Evolutionary conservation across 2,888 invertebrate genomes (phyloP).

Genomic region (Hypsopygia costalis): DNA sequence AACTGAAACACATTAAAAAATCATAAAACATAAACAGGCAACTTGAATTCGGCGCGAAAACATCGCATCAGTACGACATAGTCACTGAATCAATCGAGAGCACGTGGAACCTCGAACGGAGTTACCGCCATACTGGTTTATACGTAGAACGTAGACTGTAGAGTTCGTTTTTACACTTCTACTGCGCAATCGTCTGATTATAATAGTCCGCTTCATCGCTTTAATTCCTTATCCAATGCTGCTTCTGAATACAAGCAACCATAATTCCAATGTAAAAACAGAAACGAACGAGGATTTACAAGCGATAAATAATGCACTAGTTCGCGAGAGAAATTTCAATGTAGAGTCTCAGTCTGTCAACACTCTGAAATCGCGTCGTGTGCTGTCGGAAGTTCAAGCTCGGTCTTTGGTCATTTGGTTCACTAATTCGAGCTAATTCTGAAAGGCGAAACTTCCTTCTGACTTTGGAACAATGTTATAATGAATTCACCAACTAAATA

Average conservation of each 20-base stretch:
- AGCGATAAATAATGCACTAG: background rate
- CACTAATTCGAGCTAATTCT: slow-evolving; percentile 50
- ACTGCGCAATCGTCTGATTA: slow-evolving; percentile 14
- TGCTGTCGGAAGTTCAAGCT: slow-evolving; percentile 34
- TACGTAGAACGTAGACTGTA: too few species aligned
- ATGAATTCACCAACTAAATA: slow-evolving; percentile 5
- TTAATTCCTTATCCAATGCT: background rate
- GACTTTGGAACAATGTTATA: slow-evolving; percentile 5
- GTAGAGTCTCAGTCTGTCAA: slow-evolving; percentile 42
- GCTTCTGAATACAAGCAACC: background rate
- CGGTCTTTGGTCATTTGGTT: slow-evolving; percentile 48
- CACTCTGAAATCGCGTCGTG: slow-evolving; percentile 43
- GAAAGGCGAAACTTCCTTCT: slow-evolving; percentile 30
- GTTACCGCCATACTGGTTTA: slow-evolving; percentile 56
- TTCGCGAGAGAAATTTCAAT: slow-evolving; percentile 17
- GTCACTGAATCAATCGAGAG: slow-evolving; percentile 16
- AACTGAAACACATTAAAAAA: slow-evolving; percentile 50
- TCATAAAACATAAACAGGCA: slow-evolving; percentile 31
- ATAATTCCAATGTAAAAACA: background rate
- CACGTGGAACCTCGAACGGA: slow-evolving; percentile 41
- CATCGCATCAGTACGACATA: slow-evolving; percentile 29
- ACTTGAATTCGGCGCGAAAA: slow-evolving; percentile 43
- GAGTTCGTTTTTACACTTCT: slow-evolving; percentile 21
- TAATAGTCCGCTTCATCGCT: background rate
- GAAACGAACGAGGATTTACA: slow-evolving; percentile 21